These are phyloP conservation scores for Drosophila lacertosa DNA, from an alignment of 1,140 invertebrate species.

Conservation along the genomic window DNA sequence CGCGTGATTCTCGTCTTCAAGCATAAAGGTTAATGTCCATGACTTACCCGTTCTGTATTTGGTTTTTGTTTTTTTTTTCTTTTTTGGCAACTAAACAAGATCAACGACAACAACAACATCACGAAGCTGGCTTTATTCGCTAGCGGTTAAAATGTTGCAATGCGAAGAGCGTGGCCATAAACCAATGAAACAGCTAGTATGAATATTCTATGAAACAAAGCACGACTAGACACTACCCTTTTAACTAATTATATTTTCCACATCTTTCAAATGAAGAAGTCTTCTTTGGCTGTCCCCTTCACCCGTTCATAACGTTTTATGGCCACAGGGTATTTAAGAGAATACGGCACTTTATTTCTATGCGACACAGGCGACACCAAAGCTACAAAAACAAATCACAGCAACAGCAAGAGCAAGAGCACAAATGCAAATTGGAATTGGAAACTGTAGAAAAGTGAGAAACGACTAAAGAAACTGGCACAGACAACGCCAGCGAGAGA, in stretches of 20 bases:
- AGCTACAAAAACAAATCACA: constrained; percentile 18
- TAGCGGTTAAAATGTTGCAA: constrained; percentile 70
- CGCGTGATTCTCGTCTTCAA: background rate
- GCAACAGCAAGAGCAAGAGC: constrained; percentile 13
- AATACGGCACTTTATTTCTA: background rate
- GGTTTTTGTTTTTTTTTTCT: constrained; percentile 53
- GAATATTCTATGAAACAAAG: background rate
- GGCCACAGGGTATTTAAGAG: constrained; percentile 10
- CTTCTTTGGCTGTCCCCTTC: background rate
- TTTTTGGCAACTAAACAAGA: constrained; percentile 64
- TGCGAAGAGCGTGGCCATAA: constrained; percentile 59
- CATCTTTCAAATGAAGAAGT: background rate
- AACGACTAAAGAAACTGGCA: constrained; percentile 54
- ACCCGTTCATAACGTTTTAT: background rate
- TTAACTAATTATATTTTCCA: background rate
- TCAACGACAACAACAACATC: constrained; percentile 44
- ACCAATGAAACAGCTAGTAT: constrained; percentile 10
- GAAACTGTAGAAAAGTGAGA: constrained; percentile 23
- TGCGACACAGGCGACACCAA: constrained; percentile 7
- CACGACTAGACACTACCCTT: constrained; percentile 16
- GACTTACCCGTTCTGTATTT: constrained; percentile 28
- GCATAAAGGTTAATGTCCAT: constrained; percentile 58
- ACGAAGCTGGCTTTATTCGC: constrained; percentile 21
- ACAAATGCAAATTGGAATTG: constrained; percentile 62
- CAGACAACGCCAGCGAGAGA: constrained; percentile 32